Conservation (phyloP, 92 coral and sea anemone genomes). For the Siderastrea radians region DNA sequence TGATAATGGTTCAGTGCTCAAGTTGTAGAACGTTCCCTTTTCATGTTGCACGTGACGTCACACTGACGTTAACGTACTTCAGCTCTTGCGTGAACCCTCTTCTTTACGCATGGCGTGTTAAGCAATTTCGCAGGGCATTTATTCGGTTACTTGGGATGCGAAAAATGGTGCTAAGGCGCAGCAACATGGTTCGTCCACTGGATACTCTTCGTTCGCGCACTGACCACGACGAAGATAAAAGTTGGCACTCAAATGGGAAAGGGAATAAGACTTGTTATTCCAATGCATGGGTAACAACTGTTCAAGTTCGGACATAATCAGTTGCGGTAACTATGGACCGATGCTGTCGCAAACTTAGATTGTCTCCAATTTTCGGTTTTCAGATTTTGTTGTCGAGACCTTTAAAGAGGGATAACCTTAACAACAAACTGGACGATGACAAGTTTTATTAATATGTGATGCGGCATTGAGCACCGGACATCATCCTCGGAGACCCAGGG, state of each 20-base stretch:
- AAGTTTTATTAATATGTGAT: no score
- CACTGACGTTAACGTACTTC: conserved; percentile 89
- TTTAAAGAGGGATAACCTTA: no score
- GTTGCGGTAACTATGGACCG: no score
- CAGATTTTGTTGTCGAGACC: no score
- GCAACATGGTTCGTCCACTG: conserved; percentile 32
- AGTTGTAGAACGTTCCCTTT: conserved; percentile 42
- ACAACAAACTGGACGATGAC: no score
- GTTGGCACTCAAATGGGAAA: not conserved
- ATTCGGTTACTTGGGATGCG: conserved; percentile 62
- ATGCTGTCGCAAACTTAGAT: no score
- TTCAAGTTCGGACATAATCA: no score
- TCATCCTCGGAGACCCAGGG: no score
- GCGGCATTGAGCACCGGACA: no score
- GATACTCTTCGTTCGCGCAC: conserved; percentile 10
- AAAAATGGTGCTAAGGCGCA: conserved; percentile 21
- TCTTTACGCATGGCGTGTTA: conserved; percentile 83
- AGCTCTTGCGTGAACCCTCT: conserved; percentile 88
- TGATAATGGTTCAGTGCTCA: conserved; percentile 83
- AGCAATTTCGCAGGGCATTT: conserved; percentile 84
- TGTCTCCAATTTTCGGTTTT: no score
- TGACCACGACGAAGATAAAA: not conserved
- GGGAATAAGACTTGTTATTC: no score
- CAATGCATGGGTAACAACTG: no score
- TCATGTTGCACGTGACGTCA: conserved; percentile 80